These are phyloP conservation scores for Myiotriccus ornatus DNA, from an alignment of 2,797 vertebrate species.

Conservation along the genomic window DNA sequence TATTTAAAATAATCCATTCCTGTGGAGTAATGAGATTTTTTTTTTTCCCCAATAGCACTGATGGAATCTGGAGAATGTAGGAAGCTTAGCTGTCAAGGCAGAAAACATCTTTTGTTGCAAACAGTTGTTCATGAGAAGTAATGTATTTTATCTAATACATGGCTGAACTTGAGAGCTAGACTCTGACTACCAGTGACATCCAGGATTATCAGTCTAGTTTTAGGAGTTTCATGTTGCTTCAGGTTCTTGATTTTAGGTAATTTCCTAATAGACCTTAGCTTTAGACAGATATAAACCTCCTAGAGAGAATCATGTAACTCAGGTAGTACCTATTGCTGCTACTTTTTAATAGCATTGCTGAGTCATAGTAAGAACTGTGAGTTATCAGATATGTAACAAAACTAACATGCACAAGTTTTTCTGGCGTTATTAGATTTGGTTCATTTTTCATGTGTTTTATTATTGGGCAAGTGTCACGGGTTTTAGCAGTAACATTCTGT, in stretches of 20 bases:
- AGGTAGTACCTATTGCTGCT: background rate
- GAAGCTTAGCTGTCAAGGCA: background rate
- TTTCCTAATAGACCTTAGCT: conserved; percentile 11
- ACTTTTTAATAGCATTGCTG: background rate
- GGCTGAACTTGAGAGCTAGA: conserved; percentile 3
- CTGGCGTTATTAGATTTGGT: background rate
- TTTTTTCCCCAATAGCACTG: background rate
- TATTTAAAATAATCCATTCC: conserved; percentile 46
- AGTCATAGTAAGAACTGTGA: background rate
- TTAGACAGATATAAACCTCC: background rate
- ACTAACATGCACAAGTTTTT: background rate
- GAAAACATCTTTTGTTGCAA: conserved; percentile 12
- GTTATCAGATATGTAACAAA: background rate
- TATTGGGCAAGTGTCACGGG: background rate
- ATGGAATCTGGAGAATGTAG: conserved; percentile 60
- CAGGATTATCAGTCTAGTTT: conserved; percentile 24
- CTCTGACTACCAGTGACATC: background rate
- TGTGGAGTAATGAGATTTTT: conserved; percentile 17
- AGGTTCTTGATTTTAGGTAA: conserved; percentile 22
- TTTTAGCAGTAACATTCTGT: background rate
- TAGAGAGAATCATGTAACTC: background rate
- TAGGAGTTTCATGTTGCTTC: background rate
- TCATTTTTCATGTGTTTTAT: background rate
- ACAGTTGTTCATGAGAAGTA: conserved; percentile 43
- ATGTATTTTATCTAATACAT: conserved; percentile 51